A percentile compares a stretch with the other conserved stretches of the same genome.
These are phyloP conservation scores for Drusus annulatus DNA, from an alignment of 1,140 invertebrate species.

Conservation along the genomic window DNA sequence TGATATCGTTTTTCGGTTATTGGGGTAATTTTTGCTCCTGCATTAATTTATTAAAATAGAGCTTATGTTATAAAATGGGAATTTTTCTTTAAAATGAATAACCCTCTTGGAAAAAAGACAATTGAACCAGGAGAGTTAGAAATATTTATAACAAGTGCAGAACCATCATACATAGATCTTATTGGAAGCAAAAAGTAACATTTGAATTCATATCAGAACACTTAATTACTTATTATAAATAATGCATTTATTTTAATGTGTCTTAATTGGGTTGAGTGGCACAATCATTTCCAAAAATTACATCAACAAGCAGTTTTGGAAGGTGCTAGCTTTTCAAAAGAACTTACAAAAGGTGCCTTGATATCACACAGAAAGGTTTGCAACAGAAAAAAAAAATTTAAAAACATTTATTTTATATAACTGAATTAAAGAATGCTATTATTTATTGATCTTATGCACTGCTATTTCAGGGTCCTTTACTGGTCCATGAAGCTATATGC, in stretches of 20 bases:
- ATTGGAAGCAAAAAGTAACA: slow-evolving; percentile 67
- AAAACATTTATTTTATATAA: slow-evolving; percentile 12
- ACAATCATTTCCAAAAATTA: slow-evolving; percentile 83
- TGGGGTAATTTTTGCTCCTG: no score
- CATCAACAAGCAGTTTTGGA: slow-evolving; percentile 85
- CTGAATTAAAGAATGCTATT: neutral
- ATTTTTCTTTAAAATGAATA: slow-evolving; percentile 59
- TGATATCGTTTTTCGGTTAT: neutral
- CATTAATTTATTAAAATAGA: neutral
- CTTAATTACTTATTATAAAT: slow-evolving; percentile 45
- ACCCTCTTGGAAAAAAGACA: slow-evolving; percentile 64
- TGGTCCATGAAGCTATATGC: slow-evolving; percentile 84
- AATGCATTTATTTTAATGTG: slow-evolving; percentile 71
- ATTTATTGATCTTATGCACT: slow-evolving; percentile 3
- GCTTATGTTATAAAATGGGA: neutral
- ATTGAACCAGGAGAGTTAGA: slow-evolving; percentile 66
- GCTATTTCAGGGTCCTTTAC: slow-evolving; percentile 73
- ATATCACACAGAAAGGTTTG: slow-evolving; percentile 55
- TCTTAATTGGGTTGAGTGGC: slow-evolving; percentile 85
- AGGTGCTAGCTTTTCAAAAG: slow-evolving; percentile 64
- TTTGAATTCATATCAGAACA: slow-evolving; percentile 1
- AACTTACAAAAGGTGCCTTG: slow-evolving; percentile 52
- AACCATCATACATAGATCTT: slow-evolving; percentile 63
- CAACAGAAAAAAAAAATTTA: neutral
- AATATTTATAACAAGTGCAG: slow-evolving; percentile 66